These are phyloP conservation scores for honey bee (Apis mellifera) DNA, from an alignment of 1,140 invertebrate genomes.

Conservation along the genomic window DNA sequence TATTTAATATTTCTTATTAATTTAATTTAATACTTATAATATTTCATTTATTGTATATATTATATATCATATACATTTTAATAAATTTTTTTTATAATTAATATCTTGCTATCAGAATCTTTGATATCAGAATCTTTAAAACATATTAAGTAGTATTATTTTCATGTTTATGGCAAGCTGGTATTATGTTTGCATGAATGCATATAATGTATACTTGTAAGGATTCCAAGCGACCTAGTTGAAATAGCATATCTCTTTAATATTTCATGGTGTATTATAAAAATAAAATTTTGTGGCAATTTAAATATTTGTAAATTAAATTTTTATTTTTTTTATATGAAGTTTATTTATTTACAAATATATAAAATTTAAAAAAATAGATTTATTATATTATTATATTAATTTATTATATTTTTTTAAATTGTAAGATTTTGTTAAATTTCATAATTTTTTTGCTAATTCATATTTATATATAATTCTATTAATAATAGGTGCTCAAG, in stretches of 20 bases:
- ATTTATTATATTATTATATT: too few relatives aligned
- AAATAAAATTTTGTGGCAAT: background rate
- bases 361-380: background rate
- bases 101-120: too few relatives aligned
- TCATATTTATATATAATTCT: background rate
- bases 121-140: background rate
- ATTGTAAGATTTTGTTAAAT: background rate
- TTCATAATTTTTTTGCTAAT: background rate
- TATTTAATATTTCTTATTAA: background rate
- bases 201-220: conserved; percentile 44
- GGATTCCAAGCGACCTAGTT: conserved; percentile 65
- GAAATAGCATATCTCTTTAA: conserved; percentile 25
- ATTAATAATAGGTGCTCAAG: conserved; percentile 87
- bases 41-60: background rate
- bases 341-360: background rate
- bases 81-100: background rate
- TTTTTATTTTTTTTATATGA: background rate
- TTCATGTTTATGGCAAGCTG: conserved; percentile 11
- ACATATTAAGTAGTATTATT: background rate
- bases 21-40: background rate
- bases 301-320: background rate
- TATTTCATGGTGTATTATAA: conserved; percentile 36
- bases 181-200: conserved; percentile 1
- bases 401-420: background rate
- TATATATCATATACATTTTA: background rate